Evolutionary conservation across 2,888 invertebrate species (phyloP), one percentile per base, ranked within the genome.

Genomic region (Phaonia tiefii): DNA sequence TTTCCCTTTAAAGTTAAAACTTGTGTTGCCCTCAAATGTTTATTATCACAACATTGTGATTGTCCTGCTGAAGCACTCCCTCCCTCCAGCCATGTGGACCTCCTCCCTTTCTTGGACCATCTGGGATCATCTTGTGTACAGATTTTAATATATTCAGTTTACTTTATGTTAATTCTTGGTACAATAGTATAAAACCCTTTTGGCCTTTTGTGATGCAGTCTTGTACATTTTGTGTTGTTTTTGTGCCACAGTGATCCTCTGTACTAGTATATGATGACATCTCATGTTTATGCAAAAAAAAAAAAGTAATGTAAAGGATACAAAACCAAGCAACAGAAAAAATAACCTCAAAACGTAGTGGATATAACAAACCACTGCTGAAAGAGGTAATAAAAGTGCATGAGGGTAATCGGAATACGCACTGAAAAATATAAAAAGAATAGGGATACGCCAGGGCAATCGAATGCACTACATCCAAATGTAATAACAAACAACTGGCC

Each of bases 231-330:
- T 39, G 20, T 60, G 3, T 56, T n/a, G 56, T 56, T 11, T 26
- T 56, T 22, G 56, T 25, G 11, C 8, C 15, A 20, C 39, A 10
- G 31, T 31, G 3, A 5, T 3, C 31, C 31, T 31, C 4, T 31
- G 42, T 39, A 37, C 42, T 63, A 22, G 63, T 63, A 20, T 74
- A 74, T 77, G 76, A 80, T 77, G 58, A 44, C 73, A 76, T 70
- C 76, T 80, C 80, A 77, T 80, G 80, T 77, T 76, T 74, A 74
- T 77, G 73, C 66, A 77, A 74, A 70, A 70, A 73, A 46, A 3
- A 42, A 2, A 58, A 31, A 60, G n/a, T n/a, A n/a, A n/a, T n/a
- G 10, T 5, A 51, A 20, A 51, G 22, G 20, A 51, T 20, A 63
- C 11, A 42, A 75, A 44, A 63, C 49, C 56, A 2, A 71, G 10